These are phyloP conservation scores for Chloroceryle inda DNA, from an alignment of 2,797 vertebrate genomes.

Conservation along the genomic window DNA sequence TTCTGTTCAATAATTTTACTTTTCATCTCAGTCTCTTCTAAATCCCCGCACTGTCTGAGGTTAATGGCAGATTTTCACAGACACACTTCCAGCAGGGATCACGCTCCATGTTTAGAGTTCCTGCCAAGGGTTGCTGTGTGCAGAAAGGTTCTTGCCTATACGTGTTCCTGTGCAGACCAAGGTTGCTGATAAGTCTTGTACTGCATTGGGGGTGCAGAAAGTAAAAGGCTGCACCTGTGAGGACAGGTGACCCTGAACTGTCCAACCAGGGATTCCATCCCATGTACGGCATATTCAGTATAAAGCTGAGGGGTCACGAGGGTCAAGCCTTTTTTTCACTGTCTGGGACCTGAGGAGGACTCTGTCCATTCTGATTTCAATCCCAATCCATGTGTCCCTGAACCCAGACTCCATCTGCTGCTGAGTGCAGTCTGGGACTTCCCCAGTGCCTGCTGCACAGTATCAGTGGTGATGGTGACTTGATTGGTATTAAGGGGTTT, in stretches of 20 bases:
- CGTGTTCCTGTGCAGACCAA: not conserved
- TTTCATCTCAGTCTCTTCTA: not conserved
- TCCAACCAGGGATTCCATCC: not conserved
- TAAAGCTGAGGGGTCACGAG: not conserved
- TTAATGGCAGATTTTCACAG: not conserved
- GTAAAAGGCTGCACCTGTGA: not conserved
- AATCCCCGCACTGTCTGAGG: not conserved
- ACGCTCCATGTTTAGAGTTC: not conserved
- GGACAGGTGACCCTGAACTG: not conserved
- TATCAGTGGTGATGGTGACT: not conserved
- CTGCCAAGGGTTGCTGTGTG: not conserved
- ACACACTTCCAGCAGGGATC: not conserved
- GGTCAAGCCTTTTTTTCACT: not conserved
- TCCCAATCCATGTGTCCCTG: not conserved
- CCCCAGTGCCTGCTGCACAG: not conserved
- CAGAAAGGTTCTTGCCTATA: not conserved
- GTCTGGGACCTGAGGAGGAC: not conserved
- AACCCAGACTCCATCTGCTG: not conserved
- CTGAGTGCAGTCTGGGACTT: not conserved
- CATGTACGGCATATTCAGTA: not conserved
- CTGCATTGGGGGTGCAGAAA: not conserved
- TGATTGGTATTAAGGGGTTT: not conserved
- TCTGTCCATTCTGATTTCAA: not conserved
- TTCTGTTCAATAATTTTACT: not conserved
- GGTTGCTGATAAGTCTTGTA: not conserved